Conservation (phyloP, 2,113 vertebrate species). For the Scopus umbretta region DNA sequence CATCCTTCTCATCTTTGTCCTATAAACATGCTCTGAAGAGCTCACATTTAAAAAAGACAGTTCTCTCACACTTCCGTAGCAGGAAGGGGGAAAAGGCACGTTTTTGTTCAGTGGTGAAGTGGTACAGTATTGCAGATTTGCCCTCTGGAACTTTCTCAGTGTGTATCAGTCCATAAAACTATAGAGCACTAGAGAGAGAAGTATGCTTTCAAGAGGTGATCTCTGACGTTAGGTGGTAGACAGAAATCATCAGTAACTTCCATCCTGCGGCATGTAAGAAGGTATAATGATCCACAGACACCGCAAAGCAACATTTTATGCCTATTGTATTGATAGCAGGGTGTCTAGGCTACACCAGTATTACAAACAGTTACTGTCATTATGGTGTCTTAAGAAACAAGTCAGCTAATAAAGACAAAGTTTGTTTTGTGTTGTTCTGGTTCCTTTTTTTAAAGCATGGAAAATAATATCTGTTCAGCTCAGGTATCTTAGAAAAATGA, state of each 20-base stretch:
- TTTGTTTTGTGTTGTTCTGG: background rate
- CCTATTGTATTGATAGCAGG: slow-evolving; percentile 14
- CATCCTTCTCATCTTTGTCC: background rate
- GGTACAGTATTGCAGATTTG: background rate
- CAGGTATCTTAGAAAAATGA: background rate
- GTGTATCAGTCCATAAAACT: background rate
- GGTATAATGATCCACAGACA: background rate
- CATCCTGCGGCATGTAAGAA: background rate
- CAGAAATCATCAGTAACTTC: background rate
- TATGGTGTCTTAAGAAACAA: background rate
- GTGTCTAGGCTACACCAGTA: background rate
- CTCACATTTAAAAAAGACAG: background rate
- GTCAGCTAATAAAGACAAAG: background rate
- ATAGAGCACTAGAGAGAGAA: background rate
- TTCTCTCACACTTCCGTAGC: background rate
- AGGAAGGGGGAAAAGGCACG: background rate
- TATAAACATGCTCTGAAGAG: background rate
- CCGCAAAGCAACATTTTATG: background rate
- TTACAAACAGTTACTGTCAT: background rate
- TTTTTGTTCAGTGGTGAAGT: background rate
- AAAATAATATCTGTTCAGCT: background rate
- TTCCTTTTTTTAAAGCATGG: background rate
- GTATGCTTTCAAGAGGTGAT: background rate
- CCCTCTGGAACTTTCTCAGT: background rate
- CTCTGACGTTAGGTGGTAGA: background rate